Percentiles rank a stretch among this genome's conserved stretches.
Conservation (phyloP, 1,140 invertebrate species). For the Drosophila willistoni region DNA sequence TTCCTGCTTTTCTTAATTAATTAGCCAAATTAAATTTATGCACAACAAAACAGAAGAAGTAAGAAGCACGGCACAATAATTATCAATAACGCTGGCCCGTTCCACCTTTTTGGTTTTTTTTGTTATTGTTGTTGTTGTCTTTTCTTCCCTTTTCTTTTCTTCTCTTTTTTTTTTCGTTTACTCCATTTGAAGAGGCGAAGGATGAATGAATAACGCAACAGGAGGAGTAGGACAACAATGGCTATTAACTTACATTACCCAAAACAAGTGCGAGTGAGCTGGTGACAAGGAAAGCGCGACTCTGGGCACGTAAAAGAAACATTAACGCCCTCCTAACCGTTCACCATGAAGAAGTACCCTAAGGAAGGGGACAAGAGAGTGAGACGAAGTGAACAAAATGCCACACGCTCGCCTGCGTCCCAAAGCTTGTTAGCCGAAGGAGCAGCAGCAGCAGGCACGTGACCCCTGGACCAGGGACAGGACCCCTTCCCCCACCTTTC, state of each 20-base stretch:
- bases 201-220: constrained; percentile 1
- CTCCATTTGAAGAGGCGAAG: constrained; percentile 8
- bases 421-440: constrained; percentile 66
- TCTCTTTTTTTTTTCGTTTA: background rate
- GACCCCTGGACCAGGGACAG: background rate
- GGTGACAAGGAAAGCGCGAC: background rate
- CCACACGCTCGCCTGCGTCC: constrained; percentile 51
- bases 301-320: constrained; percentile 74
- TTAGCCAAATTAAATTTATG: constrained; percentile 81
- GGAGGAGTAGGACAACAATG: constrained; percentile 53
- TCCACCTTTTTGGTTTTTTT: constrained; percentile 45
- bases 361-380: too few relatives aligned
- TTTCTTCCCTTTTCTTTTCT: constrained; percentile 15
- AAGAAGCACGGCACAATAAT: constrained; percentile 72
- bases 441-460: constrained; percentile 35
- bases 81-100: constrained; percentile 72
- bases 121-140: background rate
- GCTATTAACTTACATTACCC: constrained; percentile 77
- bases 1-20: constrained; percentile 73
- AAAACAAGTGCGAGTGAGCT: constrained; percentile 57
- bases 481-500: constrained; percentile 4
- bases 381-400: constrained; percentile 27
- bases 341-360: background rate
- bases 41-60: constrained; percentile 43
- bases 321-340: constrained; percentile 55